phyloP scores from a whole-genome alignment of 2,113 vertebrate genomes.

The Irena cyanogastra region DNA sequence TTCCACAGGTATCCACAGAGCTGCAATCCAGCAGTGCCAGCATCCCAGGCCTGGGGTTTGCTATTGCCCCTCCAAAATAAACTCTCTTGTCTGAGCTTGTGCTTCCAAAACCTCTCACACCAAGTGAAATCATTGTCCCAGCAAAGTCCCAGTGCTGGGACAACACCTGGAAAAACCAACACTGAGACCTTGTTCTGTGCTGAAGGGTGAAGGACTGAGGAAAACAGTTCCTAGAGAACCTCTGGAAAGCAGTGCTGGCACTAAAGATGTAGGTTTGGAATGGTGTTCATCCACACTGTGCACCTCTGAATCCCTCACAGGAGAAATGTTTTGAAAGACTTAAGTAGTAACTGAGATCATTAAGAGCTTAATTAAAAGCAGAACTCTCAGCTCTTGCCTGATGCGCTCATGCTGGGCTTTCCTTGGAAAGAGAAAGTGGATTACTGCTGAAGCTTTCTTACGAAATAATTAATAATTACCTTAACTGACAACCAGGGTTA shows the following conservation, averaged over 20 bases:
- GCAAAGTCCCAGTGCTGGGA: neutral
- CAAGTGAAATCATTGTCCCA: rapidly evolving
- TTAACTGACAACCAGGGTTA: neutral
- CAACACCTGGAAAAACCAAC: neutral
- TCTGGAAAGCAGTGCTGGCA: neutral
- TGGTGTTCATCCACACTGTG: neutral
- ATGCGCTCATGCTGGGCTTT: neutral
- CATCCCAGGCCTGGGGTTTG: neutral
- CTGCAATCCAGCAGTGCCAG: neutral
- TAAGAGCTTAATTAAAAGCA: neutral
- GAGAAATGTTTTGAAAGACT: neutral
- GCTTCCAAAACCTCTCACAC: neutral
- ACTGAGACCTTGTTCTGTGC: neutral
- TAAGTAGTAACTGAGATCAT: neutral
- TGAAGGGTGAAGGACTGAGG: neutral
- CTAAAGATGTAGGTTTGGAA: neutral
- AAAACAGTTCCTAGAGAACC: neutral
- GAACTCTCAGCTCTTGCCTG: neutral
- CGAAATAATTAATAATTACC: neutral
- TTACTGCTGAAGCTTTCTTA: neutral
- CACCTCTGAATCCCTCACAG: neutral
- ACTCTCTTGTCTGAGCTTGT: neutral
- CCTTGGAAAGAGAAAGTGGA: neutral
- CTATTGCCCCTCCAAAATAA: rapidly evolving
- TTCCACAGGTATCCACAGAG: neutral